Conservation (phyloP, 2,113 vertebrate genomes). For the Chlorodrepanis virens region DNA sequence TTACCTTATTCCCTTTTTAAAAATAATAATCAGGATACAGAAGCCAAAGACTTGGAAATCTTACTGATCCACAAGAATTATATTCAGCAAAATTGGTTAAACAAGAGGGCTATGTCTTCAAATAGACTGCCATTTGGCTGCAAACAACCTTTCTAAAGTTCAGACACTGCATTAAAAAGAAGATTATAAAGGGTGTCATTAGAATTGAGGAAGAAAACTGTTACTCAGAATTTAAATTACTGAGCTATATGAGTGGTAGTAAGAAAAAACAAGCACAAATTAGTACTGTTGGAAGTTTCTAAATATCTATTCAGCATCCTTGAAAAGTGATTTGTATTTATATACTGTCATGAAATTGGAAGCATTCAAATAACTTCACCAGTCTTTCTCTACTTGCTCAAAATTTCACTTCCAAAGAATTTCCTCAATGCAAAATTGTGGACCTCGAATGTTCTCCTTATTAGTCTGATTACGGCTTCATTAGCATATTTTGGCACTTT, state of each 20-base stretch:
- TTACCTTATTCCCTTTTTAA: not conserved
- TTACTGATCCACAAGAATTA: not conserved
- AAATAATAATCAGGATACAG: not conserved
- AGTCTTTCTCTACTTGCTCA: conserved; percentile 1
- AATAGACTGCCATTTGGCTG: conserved; percentile 70
- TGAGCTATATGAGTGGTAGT: conserved; percentile 37
- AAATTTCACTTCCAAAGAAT: conserved; percentile 21
- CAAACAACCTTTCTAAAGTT: conserved; percentile 75
- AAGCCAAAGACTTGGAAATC: not conserved
- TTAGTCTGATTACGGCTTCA: conserved; percentile 32
- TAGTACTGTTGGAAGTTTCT: conserved; percentile 50
- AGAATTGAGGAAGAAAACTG: conserved; percentile 69
- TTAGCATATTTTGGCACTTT: conserved; percentile 34
- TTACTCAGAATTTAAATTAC: conserved; percentile 73
- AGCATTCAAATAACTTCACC: conserved; percentile 30
- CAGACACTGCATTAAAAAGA: conserved; percentile 71
- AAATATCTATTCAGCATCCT: conserved; percentile 41
- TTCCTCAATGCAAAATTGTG: conserved; percentile 43
- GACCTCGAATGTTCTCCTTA: conserved; percentile 25
- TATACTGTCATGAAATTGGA: conserved; percentile 32
- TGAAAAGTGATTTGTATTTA: conserved; percentile 26
- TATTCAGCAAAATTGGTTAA: conserved; percentile 39
- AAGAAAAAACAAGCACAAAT: conserved; percentile 70
- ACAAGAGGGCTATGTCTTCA: conserved; percentile 22
- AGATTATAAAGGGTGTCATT: conserved; percentile 74